phyloP scores from a whole-genome alignment of 2,113 vertebrate species.

The Thalassoma bifasciatum region DNA sequence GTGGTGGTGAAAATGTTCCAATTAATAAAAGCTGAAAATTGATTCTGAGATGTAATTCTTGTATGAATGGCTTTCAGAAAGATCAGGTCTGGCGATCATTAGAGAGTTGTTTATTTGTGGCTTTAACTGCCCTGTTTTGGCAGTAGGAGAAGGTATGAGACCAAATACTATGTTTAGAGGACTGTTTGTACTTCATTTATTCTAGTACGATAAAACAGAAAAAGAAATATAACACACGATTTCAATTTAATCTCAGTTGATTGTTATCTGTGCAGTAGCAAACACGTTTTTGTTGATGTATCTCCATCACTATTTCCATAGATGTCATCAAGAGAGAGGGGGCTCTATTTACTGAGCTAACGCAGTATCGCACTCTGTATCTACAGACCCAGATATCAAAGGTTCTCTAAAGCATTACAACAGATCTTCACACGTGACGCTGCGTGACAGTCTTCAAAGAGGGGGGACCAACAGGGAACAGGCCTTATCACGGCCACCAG shows the following conservation, averaged over 20 bases:
- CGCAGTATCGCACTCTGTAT: conserved; percentile 38
- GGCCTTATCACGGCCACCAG: conserved; percentile 77
- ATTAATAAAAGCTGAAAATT: not conserved
- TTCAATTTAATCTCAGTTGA: too few relatives aligned
- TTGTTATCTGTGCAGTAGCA: too few relatives aligned
- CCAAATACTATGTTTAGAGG: not conserved
- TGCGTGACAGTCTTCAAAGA: conserved; percentile 68
- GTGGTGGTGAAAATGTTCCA: not conserved
- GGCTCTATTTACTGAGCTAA: not conserved
- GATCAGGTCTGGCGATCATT: not conserved
- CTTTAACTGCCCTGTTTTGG: not conserved
- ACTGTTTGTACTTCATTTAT: not conserved
- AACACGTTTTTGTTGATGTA: too few relatives aligned
- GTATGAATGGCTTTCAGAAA: not conserved
- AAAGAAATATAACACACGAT: not conserved
- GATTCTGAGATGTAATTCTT: not conserved
- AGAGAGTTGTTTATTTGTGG: not conserved
- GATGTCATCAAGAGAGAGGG: conserved; percentile 2
- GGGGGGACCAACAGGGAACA: conserved; percentile 60
- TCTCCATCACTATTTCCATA: not conserved
- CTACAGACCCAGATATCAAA: conserved; percentile 69
- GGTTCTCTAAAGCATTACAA: conserved; percentile 67
- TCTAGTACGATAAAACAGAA: not conserved
- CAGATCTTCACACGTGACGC: conserved; percentile 63
- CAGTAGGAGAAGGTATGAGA: not conserved